Conservation (phyloP, 2,113 vertebrate species). For the Heliornis fulica region DNA sequence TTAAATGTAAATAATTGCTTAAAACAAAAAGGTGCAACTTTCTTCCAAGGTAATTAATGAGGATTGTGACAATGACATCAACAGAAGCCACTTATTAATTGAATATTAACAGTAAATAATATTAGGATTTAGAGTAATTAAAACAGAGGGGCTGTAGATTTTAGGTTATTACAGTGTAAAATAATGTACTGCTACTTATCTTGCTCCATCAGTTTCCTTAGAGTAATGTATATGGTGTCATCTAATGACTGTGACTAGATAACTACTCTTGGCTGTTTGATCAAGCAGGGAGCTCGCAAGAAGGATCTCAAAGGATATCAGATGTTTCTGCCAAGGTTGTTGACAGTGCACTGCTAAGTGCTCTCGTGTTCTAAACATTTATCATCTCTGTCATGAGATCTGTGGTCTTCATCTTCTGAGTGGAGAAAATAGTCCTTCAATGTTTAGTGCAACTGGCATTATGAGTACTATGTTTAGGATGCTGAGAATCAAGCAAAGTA, state of each 20-base stretch:
- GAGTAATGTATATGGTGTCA: neutral
- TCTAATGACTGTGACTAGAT: neutral
- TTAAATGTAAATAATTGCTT: neutral
- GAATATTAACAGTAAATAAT: neutral
- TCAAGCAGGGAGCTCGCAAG: neutral
- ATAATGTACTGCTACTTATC: neutral
- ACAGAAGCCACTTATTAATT: neutral
- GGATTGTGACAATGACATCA: neutral
- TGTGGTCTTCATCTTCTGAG: neutral
- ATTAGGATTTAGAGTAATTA: neutral
- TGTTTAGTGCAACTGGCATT: neutral
- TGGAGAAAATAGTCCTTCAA: neutral
- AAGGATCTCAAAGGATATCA: neutral
- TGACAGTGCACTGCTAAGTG: neutral
- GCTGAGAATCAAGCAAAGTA: neutral
- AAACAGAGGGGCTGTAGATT: neutral
- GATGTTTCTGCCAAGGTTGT: neutral
- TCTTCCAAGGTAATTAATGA: neutral
- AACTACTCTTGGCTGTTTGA: neutral
- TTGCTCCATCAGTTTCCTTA: neutral
- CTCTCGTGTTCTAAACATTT: neutral
- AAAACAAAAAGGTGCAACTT: neutral
- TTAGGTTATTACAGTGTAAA: neutral
- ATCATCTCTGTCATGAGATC: neutral
- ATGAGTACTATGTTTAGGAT: neutral